phyloP scores from a whole-genome alignment of 2,888 invertebrate genomes.

The Lymantria monacha region DNA sequence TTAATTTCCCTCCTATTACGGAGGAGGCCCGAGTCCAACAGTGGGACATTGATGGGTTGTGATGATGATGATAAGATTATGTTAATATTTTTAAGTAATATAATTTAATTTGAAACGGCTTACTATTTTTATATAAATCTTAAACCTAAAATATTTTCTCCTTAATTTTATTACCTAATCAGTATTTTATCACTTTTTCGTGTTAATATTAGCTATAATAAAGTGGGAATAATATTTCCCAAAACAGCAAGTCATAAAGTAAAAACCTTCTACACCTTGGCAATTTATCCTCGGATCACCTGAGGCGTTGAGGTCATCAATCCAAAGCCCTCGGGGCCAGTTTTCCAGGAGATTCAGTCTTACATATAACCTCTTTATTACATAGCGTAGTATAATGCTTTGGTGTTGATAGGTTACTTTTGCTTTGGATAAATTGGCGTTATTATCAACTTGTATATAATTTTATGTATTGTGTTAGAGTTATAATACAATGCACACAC shows the following conservation, averaged over 20 bases:
- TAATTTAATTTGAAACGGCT: no score
- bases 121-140: no score
- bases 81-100: no score
- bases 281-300: conserved; percentile 58
- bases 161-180: no score
- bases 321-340: conserved; percentile 61
- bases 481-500: no score
- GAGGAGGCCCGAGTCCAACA: no score
- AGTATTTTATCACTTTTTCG: conserved; percentile 6
- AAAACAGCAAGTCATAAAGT: conserved; percentile 40
- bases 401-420: conserved; percentile 20
- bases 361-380: conserved; percentile 53
- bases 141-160: no score
- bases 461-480: no score
- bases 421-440: conserved; percentile 1
- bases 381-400: conserved; percentile 43
- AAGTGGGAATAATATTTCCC: conserved; percentile 27
- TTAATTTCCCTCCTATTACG: no score
- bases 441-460: not conserved
- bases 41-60: no score
- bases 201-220: conserved; percentile 4
- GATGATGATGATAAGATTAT: no score
- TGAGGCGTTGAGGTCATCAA: conserved; percentile 68
- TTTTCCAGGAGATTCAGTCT: conserved; percentile 57
- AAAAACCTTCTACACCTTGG: conserved; percentile 37